phyloP scores from a whole-genome alignment of 2,113 vertebrate genomes.

The Phaethon lepturus region DNA sequence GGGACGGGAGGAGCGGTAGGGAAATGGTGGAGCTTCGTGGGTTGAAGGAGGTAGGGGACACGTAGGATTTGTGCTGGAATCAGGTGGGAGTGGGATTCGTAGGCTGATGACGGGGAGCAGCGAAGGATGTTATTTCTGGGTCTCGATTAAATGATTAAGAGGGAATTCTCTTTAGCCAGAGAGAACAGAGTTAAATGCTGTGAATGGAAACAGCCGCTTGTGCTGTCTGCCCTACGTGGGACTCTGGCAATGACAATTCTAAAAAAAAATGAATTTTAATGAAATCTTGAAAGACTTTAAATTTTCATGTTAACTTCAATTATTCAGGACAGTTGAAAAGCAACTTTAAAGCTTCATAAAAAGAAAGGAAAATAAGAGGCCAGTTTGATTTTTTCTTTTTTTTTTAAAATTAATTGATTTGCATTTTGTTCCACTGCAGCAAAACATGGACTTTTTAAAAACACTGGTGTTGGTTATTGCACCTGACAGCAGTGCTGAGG shows the following conservation, averaged over 20 bases:
- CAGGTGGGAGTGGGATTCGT: neutral
- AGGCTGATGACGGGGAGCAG: neutral
- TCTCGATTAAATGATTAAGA: neutral
- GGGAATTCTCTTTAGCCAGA: neutral
- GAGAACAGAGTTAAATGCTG: neutral
- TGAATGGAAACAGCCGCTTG: neutral
- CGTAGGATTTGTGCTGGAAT: neutral
- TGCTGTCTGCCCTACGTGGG: slow-evolving; percentile 38
- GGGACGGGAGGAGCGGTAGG: neutral
- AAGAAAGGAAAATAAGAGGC: neutral
- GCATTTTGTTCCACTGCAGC: neutral
- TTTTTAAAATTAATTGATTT: neutral
- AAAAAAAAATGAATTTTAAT: slow-evolving; percentile 73
- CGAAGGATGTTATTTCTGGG: neutral
- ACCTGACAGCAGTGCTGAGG: neutral
- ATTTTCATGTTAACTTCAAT: slow-evolving; percentile 73
- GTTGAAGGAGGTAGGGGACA: neutral
- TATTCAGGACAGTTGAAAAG: slow-evolving; percentile 61
- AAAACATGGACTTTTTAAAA: neutral
- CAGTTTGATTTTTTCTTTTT: neutral
- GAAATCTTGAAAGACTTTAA: slow-evolving; percentile 70
- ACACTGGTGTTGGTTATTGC: neutral
- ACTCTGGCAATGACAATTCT: slow-evolving; percentile 21
- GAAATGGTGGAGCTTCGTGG: fast-evolving
- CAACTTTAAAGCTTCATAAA: neutral